phyloP scores from a whole-genome alignment of 2,888 invertebrate species.

The Eretmocerus hayati region DNA sequence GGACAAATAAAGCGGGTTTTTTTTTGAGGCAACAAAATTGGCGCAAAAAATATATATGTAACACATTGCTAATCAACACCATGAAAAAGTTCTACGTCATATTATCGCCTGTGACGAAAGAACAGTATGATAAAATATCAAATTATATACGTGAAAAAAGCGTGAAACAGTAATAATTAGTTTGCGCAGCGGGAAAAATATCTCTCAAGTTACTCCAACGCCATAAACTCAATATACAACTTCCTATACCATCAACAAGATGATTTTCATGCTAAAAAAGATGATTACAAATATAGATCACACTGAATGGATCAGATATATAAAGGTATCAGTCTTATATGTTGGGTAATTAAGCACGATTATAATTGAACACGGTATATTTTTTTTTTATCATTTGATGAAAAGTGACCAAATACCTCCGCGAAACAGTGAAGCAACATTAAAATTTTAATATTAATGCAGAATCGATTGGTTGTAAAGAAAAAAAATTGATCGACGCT shows the following conservation, averaged over 20 bases:
- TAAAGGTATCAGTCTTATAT: constrained; percentile 19
- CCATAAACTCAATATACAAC: constrained; percentile 17
- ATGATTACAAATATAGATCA: constrained; percentile 21
- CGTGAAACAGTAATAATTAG: constrained; percentile 23
- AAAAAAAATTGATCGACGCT: background rate
- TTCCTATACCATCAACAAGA: too few species aligned
- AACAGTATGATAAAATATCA: constrained; percentile 18
- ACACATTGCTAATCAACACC: constrained; percentile 16
- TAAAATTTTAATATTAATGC: constrained; percentile 8
- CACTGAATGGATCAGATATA: constrained; percentile 21
- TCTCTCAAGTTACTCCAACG: constrained; percentile 19
- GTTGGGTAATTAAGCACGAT: constrained; percentile 12
- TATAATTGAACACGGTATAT: too few species aligned
- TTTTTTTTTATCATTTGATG: constrained; percentile 7
- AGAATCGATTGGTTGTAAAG: constrained; percentile 5
- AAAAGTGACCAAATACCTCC: constrained; percentile 14
- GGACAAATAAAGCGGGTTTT: constrained; percentile 22
- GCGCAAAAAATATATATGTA: constrained; percentile 21
- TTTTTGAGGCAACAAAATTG: constrained; percentile 22
- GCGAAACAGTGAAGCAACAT: constrained; percentile 18
- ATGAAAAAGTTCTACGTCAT: constrained; percentile 16
- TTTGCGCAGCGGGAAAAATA: constrained; percentile 19
- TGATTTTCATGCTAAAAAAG: constrained; percentile 17
- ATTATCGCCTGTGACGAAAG: constrained; percentile 20
- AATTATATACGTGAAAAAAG: too few species aligned